Evolutionary conservation across 2,888 invertebrate species (phyloP).

Genomic region (Spodoptera exigua): DNA sequence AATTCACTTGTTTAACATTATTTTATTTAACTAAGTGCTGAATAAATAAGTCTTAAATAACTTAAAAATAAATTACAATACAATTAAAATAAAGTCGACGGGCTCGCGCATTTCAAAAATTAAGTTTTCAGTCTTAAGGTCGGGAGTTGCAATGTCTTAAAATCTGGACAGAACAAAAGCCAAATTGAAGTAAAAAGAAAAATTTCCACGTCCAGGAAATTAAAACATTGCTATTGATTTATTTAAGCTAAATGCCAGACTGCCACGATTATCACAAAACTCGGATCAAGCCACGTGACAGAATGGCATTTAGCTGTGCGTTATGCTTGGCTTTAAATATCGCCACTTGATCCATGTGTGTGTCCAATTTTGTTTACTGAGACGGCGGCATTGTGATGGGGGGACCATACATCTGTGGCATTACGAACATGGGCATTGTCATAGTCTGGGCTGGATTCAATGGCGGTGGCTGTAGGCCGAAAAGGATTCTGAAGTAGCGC

Average conservation of each 20-base stretch:
- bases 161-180: conserved; percentile 63
- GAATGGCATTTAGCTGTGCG: conserved; percentile 84
- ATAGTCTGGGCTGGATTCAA: conserved; percentile 79
- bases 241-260: conserved; percentile 86
- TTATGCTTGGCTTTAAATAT: conserved; percentile 63
- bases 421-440: conserved; percentile 85
- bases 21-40: conserved; percentile 81
- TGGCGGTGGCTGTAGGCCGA: conserved; percentile 83
- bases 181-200: conserved; percentile 56
- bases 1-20: conserved; percentile 58
- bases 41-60: conserved; percentile 85
- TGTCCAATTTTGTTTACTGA: conserved; percentile 83
- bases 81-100: conserved; percentile 84
- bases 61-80: conserved; percentile 82
- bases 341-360: conserved; percentile 83
- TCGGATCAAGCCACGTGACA: conserved; percentile 84
- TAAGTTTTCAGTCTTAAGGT: conserved; percentile 78
- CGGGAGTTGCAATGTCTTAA: conserved; percentile 74
- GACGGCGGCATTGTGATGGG: conserved; percentile 70
- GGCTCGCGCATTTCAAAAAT: conserved; percentile 82
- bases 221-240: conserved; percentile 77
- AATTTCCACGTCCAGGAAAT: conserved; percentile 69
- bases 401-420: conserved; percentile 80
- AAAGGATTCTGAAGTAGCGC: conserved; percentile 86
- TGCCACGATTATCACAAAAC: conserved; percentile 72